Percentiles rank a stretch among this genome's conserved stretches.
Evolutionary conservation across 2,888 invertebrate genomes (phyloP).

Genomic region (Odontothrips loti): DNA sequence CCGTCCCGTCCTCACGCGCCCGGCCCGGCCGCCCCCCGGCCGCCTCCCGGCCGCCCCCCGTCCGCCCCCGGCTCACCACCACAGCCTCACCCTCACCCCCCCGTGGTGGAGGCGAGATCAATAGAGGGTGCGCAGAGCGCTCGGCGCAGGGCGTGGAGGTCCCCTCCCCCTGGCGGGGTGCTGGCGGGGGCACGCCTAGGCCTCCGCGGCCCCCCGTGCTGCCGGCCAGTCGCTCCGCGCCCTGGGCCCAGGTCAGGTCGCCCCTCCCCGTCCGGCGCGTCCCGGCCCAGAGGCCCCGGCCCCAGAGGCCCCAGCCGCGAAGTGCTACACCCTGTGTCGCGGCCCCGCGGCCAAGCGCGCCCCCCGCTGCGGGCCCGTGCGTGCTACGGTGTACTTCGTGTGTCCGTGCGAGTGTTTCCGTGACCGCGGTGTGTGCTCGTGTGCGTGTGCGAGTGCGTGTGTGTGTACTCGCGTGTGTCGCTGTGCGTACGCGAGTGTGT

Average conservation of each 20-base stretch:
- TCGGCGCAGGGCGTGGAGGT: not conserved
- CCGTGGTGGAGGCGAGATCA: not conserved
- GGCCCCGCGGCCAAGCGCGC: not conserved
- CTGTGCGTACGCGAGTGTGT: not conserved
- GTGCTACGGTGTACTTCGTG: not conserved
- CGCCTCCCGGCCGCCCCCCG: not conserved
- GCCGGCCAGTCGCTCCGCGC: slow-evolving; percentile 14
- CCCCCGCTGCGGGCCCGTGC: not conserved
- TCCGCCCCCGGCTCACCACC: not conserved
- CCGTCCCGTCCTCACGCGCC: not conserved
- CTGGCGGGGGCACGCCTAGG: not conserved
- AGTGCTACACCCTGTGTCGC: not conserved
- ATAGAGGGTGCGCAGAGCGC: slow-evolving; percentile 23
- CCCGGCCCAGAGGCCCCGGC: not conserved
- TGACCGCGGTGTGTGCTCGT: not conserved
- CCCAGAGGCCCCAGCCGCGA: not conserved
- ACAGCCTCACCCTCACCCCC: not conserved
- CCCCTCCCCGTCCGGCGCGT: not conserved
- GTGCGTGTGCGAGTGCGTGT: not conserved
- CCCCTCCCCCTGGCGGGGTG: not conserved
- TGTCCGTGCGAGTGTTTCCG: not conserved
- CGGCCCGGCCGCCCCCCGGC: no score
- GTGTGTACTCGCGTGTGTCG: not conserved
- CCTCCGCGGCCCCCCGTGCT: not conserved
- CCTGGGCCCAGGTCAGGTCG: slow-evolving; percentile 16